Evolutionary conservation across 2,888 invertebrate genomes (phyloP), one percentile per base, ranked within the genome.

Genomic region (Oeneis ivallda): DNA sequence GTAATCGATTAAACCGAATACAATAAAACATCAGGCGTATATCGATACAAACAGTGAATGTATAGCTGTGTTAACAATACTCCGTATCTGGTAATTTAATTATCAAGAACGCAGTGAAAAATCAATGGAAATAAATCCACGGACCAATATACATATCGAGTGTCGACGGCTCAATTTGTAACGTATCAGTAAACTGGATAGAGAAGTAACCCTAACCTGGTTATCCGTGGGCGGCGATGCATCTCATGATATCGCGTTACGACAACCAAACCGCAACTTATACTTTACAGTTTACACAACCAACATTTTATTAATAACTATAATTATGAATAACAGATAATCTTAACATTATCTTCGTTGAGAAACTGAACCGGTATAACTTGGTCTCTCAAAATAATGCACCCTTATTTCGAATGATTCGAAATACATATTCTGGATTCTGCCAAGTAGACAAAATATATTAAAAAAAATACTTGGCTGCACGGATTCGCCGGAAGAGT

Each of bases 111-210:
- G 66, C 66, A 67, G 59, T 70, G 63, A 70, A 71, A 70, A 72
- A 64, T 67, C 66, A 62, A 65, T 60, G 63, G 54, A 66, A 71
- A 72, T 71, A 74, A 72, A 74, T 72, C 75, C 70, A 66, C 57
- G 62, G 52, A 64, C 66, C 70, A 72, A 69, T 73, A 77, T 76
- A 72, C 72, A 75, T 79, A 81, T 79, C 73, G 72, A 72, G 76
- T 83, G 81, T 82, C 82, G 78, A 76, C 77, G 75, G 76, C 77
- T 84, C 78, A 80, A 85, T 85, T 85, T 83, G 83, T 82, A 79
- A 79, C 80, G 82, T 83, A 82, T 84, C 82, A 82, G 73, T 81
- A 79, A 76, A 77, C 79, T 80, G 76, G 74, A 77, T 79, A 78
- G 81, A 77, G 79, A 79, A 74, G 79, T 79, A 81, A 85, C 79